Base-by-base conservation (phyloP, 2,113 vertebrate species). In the Microcebus tavaratra region DNA sequence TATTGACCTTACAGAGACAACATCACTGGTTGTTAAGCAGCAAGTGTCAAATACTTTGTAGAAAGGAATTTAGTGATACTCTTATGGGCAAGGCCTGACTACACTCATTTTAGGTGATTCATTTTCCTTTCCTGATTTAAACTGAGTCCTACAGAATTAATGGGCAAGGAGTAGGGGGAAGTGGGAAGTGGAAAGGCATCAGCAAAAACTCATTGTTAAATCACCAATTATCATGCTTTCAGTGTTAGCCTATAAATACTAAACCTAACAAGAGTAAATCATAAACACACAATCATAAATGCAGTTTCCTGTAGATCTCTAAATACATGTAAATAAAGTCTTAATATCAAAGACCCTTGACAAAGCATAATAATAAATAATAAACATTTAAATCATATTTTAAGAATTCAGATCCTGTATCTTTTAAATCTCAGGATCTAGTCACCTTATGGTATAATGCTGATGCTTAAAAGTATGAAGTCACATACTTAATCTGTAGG, bases 301-400 rank as follows among this genome's bases (percentile, higher is more conserved):
- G 27, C 27, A 75, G 67, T 91, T 91, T 79, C 90, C 6, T 68
- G 0, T 57, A 57, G 55, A n/a, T 42, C 34, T 93, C 85, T 83
- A 97, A 91, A 90, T 90, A 93, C 27, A 79, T 36, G 25, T 75
- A 68, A 91, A 95, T 92, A 85, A 95, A 76, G 72, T 88, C 25
- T 67, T 48, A 96, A 72, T 14, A 76, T 85, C 11, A 45, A 93
- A 93, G 63, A 82, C 1, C 14, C 31, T 55, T 79, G 45, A 94
- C 36, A 65, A 96, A 31, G 27, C n/a, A 91, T 39, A 29, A 93
- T 48, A 67, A 72, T 48, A 93, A 70, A 78, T 70, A 79, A 82
- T 17, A 63, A 95, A 85, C 7, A 85, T 86, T 95, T 45, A 94
- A 83, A 87, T 88, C 39, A 55, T 68, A 88, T 80, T 93, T 89